Percentiles rank a stretch among this genome's conserved stretches.
Conservation (phyloP, 2,797 vertebrate genomes). For the Pteronotus mesoamericanus region DNA sequence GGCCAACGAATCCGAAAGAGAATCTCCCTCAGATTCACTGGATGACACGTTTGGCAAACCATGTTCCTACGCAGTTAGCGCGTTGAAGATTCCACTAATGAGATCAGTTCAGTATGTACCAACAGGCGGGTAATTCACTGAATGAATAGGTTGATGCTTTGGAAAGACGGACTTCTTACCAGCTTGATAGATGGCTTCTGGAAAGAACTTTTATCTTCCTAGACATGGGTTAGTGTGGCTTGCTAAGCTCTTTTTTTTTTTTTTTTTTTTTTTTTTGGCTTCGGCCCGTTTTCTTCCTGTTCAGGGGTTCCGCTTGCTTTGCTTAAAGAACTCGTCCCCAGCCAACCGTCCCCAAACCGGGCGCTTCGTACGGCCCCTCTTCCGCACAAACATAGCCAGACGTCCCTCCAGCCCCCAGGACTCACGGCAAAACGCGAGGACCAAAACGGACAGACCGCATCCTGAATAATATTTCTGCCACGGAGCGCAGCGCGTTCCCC, state of each 20-base stretch:
- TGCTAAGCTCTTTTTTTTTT: neutral
- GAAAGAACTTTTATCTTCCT: neutral
- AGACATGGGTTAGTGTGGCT: rapidly evolving
- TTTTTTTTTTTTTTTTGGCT: neutral
- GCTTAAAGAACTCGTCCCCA: neutral
- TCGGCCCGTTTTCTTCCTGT: neutral
- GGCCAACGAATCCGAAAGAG: neutral
- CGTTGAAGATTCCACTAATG: neutral
- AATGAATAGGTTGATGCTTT: too few relatives aligned
- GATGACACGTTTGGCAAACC: neutral
- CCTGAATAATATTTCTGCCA: neutral
- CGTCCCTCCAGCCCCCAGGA: too few relatives aligned
- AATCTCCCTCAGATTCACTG: neutral
- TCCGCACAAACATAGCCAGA: neutral
- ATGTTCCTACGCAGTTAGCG: neutral
- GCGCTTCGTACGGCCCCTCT: neutral
- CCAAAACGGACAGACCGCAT: neutral
- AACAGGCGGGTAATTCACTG: neutral
- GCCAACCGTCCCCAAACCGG: neutral
- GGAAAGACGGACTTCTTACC: neutral
- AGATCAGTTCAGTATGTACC: too few relatives aligned
- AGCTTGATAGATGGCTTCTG: neutral
- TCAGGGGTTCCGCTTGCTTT: neutral
- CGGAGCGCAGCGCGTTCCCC: too few relatives aligned
- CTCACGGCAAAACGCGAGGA: neutral